A percentile compares a stretch with the other conserved stretches of the same genome.
Evolutionary conservation across 2,113 vertebrate genomes (phyloP).

Genomic region (Campylomormyrus tamandua): DNA sequence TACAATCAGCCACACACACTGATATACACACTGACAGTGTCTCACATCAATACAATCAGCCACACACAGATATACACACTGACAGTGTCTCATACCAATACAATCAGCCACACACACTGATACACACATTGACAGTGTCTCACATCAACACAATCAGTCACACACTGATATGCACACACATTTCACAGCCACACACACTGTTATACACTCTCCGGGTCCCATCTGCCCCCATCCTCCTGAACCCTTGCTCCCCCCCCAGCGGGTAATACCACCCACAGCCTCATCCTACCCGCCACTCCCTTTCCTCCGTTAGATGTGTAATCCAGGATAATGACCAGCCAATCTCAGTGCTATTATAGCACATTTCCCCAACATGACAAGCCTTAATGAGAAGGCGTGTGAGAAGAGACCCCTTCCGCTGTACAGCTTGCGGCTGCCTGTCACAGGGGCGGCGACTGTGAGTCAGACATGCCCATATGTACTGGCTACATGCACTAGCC

Average conservation of each 20-base stretch:
- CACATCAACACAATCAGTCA: neutral
- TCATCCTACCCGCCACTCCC: neutral
- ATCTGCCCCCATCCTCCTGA: neutral
- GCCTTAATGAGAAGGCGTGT: neutral
- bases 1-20: too few relatives aligned
- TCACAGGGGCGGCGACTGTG: neutral
- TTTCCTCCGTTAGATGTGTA: neutral
- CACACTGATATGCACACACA: too few relatives aligned
- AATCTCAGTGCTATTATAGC: neutral
- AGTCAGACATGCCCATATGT: neutral
- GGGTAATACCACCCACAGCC: neutral
- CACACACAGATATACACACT: neutral
- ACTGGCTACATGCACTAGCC: neutral
- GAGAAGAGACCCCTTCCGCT: neutral
- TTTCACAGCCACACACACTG: neutral
- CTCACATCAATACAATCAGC: too few relatives aligned
- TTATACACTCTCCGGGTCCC: neutral
- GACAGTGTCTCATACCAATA: neutral
- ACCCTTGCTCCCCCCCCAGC: too few relatives aligned
- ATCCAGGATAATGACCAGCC: constrained; percentile 3
- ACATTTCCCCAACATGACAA: neutral
- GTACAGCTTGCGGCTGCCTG: neutral
- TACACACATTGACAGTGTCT: neutral
- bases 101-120: neutral
- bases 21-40: too few relatives aligned